Evolutionary conservation across 2,888 invertebrate species (phyloP).

Genomic region (Lasioglossum vierecki): DNA sequence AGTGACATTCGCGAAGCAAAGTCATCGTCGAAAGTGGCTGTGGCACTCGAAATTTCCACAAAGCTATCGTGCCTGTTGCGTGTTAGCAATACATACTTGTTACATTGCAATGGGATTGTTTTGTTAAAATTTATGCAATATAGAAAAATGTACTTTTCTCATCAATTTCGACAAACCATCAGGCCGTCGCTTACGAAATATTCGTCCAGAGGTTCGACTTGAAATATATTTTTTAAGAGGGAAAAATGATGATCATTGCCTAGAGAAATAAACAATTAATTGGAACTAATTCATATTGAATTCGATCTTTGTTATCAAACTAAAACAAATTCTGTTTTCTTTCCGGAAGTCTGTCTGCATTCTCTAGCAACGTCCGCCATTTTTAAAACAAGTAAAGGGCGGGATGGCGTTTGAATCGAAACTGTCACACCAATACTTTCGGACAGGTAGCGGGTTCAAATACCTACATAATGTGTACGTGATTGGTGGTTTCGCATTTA

Average conservation of each 20-base stretch:
- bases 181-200: neutral
- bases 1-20: neutral
- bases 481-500: neutral
- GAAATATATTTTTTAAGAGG: neutral
- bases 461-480: neutral
- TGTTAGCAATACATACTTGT: neutral
- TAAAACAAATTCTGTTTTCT: neutral
- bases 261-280: neutral
- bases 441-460: neutral
- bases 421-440: neutral
- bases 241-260: neutral
- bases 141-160: neutral
- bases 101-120: neutral
- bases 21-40: neutral
- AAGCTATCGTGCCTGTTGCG: neutral
- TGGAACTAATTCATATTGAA: neutral
- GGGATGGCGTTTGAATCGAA: neutral
- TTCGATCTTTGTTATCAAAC: neutral
- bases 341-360: neutral
- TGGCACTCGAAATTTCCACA: neutral
- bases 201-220: neutral
- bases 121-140: neutral
- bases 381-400: neutral
- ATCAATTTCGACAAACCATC: neutral
- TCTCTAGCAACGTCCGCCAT: neutral